Base-by-base conservation (phyloP, 2,113 vertebrate genomes). In the Pseudorectes ferrugineus region DNA sequence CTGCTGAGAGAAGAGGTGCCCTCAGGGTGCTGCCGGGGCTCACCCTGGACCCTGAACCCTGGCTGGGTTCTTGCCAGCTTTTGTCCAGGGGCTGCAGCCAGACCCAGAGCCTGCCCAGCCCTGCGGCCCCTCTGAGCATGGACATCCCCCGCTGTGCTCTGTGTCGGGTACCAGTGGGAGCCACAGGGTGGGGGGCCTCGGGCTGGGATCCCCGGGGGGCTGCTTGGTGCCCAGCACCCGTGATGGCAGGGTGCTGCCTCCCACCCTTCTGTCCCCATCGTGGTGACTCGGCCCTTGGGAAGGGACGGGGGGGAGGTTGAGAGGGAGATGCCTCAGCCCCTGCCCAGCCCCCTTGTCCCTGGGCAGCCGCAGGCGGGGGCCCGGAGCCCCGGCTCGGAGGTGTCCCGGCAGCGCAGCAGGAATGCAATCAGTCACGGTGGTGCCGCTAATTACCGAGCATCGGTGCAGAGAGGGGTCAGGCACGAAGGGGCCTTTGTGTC, bases 401-500 rank as follows among this genome's bases (percentile, higher is more conserved):
- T 88, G 93, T 92, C 94, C 75, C 25, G 6, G 94, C 92, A 95
- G 94, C 93, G 42, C 16, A 10, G 70, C 85, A 94, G 57, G 95
- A 96, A 96, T 95, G 96, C 91, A 62, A 82, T 92, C 79, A n/a
- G 86, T 88, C 86, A 83, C 21, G 86, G 86, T 29, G 70, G n/a
- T 19, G 94, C 92, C 54, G 16, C 62, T 91, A 65, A 89, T 85
- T 88, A 75, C 85, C 14, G 62, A 46, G 88, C 84, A 66, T 66
- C 46, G 25, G 77, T n/a, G 86, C 93, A 52, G 74, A 84, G 74
- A 54, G 51, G 90, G 90, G 88, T 95, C 95, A 95, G 85, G 90
- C 92, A 84, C 93, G 66, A 92, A 96, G 96, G 88, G 92, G 57
- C 88, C 88, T 89, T 94, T 96, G 96, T 96, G 90, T 55, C 70